Conservation (phyloP, 2,888 invertebrate species). For the Amaurobius ferox region DNA sequence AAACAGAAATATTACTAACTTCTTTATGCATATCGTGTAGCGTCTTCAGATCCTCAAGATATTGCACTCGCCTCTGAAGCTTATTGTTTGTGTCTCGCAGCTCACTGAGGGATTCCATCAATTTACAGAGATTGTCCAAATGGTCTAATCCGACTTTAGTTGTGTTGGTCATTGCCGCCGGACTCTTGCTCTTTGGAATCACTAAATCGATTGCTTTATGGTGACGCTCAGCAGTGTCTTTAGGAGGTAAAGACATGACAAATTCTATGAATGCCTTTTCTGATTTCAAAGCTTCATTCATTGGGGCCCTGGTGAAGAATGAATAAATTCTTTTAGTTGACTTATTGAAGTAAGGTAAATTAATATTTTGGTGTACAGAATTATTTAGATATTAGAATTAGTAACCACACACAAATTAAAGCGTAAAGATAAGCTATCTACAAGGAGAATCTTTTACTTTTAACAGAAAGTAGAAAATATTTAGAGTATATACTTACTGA, state of each 20-base stretch:
- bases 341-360: too few relatives aligned
- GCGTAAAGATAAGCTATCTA: too few relatives aligned
- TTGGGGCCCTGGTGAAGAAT: conserved; percentile 21
- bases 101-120: conserved; percentile 86
- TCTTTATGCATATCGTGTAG: conserved; percentile 75
- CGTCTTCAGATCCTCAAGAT: conserved; percentile 85
- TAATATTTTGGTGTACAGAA: too few relatives aligned
- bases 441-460: too few relatives aligned
- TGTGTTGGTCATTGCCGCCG: not conserved
- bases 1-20: conserved; percentile 22
- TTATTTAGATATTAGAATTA: too few relatives aligned
- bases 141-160: conserved; percentile 85
- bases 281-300: conserved; percentile 72
- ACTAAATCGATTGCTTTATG: conserved; percentile 21
- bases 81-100: conserved; percentile 85
- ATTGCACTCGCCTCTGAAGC: conserved; percentile 84
- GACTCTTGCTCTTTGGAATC: conserved; percentile 22
- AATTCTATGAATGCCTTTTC: conserved; percentile 72
- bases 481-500: too few relatives aligned
- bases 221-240: conserved; percentile 32
- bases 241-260: conserved; percentile 50
- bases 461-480: too few relatives aligned
- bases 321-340: too few relatives aligned
- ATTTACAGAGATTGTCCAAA: conserved; percentile 85
- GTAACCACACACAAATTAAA: too few relatives aligned